phyloP scores from a whole-genome alignment of 2,888 invertebrate species.

The Caenorhabditis virilis region DNA sequence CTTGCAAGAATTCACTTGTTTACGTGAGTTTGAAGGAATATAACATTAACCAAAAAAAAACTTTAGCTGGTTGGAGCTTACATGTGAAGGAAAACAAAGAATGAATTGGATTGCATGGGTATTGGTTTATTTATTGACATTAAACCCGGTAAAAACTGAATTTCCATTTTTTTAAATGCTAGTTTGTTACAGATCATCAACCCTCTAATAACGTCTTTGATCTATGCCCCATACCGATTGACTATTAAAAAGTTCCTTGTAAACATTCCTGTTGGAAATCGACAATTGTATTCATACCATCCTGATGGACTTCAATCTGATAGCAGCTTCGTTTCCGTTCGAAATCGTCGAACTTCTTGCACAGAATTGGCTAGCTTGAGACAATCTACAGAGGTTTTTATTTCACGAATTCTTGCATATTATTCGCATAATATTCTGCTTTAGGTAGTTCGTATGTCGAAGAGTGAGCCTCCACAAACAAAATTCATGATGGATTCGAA shows the following conservation, averaged over 20 bases:
- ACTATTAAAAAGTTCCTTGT: slow-evolving; percentile 66
- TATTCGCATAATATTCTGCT: too few species aligned
- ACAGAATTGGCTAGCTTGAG: slow-evolving; percentile 49
- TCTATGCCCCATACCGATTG: slow-evolving; percentile 68
- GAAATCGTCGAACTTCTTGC: slow-evolving; percentile 44
- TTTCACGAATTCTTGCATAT: background rate
- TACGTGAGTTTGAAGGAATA: slow-evolving; percentile 55
- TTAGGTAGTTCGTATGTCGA: slow-evolving; percentile 45
- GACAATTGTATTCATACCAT: slow-evolving; percentile 60
- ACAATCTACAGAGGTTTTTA: slow-evolving; percentile 45
- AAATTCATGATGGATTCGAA: slow-evolving; percentile 39
- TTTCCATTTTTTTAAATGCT: background rate
- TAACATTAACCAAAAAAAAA: background rate
- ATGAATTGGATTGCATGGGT: slow-evolving; percentile 68
- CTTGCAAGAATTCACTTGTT: slow-evolving; percentile 66
- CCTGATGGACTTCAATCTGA: slow-evolving; percentile 56
- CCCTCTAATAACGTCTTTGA: slow-evolving; percentile 66
- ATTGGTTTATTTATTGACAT: slow-evolving; percentile 63
- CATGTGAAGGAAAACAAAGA: slow-evolving; percentile 55
- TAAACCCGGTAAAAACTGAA: slow-evolving; percentile 67
- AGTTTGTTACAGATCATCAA: slow-evolving; percentile 64
- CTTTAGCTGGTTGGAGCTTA: slow-evolving; percentile 41
- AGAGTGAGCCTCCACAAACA: slow-evolving; percentile 48
- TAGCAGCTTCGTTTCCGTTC: slow-evolving; percentile 53
- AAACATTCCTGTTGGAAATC: slow-evolving; percentile 66